Evolutionary conservation across 1,140 invertebrate species (phyloP).

Genomic region (Charaxes varanes): DNA sequence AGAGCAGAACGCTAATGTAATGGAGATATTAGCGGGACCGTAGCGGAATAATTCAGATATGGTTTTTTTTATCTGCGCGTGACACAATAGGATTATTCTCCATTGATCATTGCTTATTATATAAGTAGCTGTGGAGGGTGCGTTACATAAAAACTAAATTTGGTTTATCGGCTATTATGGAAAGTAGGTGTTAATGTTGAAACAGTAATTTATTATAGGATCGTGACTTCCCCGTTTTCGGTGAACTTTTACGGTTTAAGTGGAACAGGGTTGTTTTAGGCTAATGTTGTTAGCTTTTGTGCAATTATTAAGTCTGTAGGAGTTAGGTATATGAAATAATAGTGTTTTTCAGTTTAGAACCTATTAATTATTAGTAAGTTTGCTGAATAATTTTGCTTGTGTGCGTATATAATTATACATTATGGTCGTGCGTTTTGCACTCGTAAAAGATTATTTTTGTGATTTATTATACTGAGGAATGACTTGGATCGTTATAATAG

Average conservation of each 20-base stretch:
- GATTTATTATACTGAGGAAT: too few species aligned
- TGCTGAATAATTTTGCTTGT: too few species aligned
- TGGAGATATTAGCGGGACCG: slow-evolving; percentile 68
- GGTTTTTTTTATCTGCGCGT: slow-evolving; percentile 62
- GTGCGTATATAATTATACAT: too few species aligned
- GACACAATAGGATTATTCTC: slow-evolving; percentile 71
- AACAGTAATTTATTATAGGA: slow-evolving; percentile 61
- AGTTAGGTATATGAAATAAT: too few species aligned
- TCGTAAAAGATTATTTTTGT: too few species aligned
- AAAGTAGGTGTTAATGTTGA: slow-evolving; percentile 72
- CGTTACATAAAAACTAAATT: slow-evolving; percentile 73
- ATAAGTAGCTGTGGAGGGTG: slow-evolving; percentile 68
- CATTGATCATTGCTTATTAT: slow-evolving; percentile 73
- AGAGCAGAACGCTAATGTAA: slow-evolving; percentile 55
- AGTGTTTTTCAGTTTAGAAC: too few species aligned
- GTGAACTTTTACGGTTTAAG: slow-evolving; percentile 40
- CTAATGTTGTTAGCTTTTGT: not conserved
- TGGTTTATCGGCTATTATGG: slow-evolving; percentile 74
- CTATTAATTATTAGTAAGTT: too few species aligned
- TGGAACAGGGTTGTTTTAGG: slow-evolving; percentile 12
- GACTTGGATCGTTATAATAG: too few species aligned
- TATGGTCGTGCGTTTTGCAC: too few species aligned
- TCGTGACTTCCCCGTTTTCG: slow-evolving; percentile 62
- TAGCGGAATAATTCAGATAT: slow-evolving; percentile 69
- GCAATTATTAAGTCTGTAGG: not conserved